Evolutionary conservation across 2,888 invertebrate species (phyloP), one percentile per base, ranked within the genome.

Genomic region (Sphaeridia pumilis): DNA sequence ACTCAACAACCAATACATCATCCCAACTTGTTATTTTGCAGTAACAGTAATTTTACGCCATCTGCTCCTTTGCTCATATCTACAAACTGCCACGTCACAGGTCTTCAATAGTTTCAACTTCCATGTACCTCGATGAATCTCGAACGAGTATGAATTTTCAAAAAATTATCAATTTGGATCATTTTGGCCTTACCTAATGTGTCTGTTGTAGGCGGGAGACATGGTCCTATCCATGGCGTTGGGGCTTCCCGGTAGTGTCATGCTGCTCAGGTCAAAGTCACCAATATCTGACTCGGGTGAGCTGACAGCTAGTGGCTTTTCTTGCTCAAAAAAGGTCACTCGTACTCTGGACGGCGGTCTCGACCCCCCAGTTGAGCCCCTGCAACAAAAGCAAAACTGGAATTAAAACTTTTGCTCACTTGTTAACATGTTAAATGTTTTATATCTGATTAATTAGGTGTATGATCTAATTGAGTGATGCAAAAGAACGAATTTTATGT

Each of bases 261-360:
- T 65, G 59, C 60, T 61, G 61, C 60, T 64, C 61, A 61, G 52
- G 51, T 65, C 63, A 58, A 61, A 63, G 59, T 75, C 71, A 64
- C 76, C 72, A 58, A 72, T 69, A 54, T 72, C 73, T 63, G 75
- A 74, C 69, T 78, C 76, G 31, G 77, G 77, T 67, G 80, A 80
- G 71, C 75, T 81, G 67, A 80, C 74, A 64, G 74, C 73, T 75
- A 83, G 81, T 61, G 85, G 84, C 72, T 82, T 79, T 70, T 78
- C 83, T 70, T 83, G 83, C 75, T 85, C 85, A 75, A 82, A 86
- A 75, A 86, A 85, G 65, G 83, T 82, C 68, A 86, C 86, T 66
- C 84, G 81, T 58, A 86, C 85, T 59, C 67, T 63, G 57, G 68
- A 67, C 44, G 67, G 66, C 41, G 69, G 67, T 56, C 65, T 58